Evolutionary conservation across 2,113 vertebrate species (phyloP).

Genomic region (Actenoides lindsayi): DNA sequence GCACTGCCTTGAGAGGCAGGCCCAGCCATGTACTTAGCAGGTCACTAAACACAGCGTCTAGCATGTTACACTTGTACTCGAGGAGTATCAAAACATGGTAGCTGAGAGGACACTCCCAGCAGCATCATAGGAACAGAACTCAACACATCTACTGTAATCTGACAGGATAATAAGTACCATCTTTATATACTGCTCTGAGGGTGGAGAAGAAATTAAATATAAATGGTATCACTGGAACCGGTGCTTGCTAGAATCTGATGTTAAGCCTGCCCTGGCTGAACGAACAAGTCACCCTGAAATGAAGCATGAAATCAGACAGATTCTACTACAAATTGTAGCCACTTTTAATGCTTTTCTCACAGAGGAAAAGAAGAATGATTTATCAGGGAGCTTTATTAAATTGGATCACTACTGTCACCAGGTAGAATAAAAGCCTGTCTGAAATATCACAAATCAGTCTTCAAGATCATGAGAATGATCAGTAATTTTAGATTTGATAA

Average conservation of each 20-base stretch:
- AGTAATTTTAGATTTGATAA: neutral
- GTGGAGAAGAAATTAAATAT: constrained; percentile 6
- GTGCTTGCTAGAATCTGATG: neutral
- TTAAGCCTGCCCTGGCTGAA: neutral
- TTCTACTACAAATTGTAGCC: neutral
- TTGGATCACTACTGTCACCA: neutral
- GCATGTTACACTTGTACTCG: rapidly evolving
- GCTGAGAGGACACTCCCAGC: neutral
- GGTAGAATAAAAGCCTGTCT: neutral
- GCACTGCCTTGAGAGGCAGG: neutral
- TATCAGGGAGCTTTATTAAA: neutral
- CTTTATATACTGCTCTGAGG: neutral
- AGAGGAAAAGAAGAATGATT: neutral
- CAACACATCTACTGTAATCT: neutral
- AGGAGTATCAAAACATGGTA: neutral
- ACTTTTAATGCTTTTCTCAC: neutral
- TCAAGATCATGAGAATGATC: neutral
- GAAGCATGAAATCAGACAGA: neutral
- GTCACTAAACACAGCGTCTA: neutral
- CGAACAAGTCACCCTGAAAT: neutral
- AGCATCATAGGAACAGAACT: neutral
- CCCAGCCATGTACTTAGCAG: neutral
- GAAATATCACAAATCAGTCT: neutral
- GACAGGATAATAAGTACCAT: neutral
- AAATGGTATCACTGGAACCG: constrained; percentile 3